Conservation (phyloP, 2,113 vertebrate genomes). For the Brachypodius melanocephalos region DNA sequence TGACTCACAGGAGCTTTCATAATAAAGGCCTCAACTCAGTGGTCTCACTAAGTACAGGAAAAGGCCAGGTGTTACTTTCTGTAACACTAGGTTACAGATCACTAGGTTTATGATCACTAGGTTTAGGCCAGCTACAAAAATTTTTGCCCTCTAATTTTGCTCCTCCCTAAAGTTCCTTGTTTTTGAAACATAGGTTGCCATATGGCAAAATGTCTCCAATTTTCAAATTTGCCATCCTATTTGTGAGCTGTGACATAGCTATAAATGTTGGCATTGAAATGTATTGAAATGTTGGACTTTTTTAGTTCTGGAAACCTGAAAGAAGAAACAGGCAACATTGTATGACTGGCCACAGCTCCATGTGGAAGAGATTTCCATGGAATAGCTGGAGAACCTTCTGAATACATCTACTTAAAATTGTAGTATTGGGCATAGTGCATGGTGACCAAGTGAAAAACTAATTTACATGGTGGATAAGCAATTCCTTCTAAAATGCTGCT, state of each 20-base stretch:
- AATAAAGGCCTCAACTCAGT: neutral
- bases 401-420: neutral
- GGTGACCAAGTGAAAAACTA: neutral
- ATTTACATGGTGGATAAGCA: neutral
- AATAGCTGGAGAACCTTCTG: neutral
- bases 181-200: neutral
- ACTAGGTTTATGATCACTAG: neutral
- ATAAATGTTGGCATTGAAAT: neutral
- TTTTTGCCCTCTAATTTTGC: neutral
- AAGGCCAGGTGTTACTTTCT: neutral
- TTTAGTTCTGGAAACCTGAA: neutral
- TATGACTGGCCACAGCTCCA: neutral
- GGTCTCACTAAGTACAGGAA: neutral
- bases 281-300: neutral
- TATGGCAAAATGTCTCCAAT: fast-evolving
- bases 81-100: too few species aligned
- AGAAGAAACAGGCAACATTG: neutral
- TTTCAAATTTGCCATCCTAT: neutral
- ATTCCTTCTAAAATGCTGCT: neutral
- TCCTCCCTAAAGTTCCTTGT: neutral
- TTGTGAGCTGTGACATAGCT: neutral
- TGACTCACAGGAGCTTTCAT: neutral
- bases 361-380: neutral
- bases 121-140: neutral
- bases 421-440: neutral